Percentiles rank a stretch among this genome's conserved stretches.
These are phyloP conservation scores for Avahi laniger DNA, from an alignment of 2,797 vertebrate genomes.

Conservation along the genomic window DNA sequence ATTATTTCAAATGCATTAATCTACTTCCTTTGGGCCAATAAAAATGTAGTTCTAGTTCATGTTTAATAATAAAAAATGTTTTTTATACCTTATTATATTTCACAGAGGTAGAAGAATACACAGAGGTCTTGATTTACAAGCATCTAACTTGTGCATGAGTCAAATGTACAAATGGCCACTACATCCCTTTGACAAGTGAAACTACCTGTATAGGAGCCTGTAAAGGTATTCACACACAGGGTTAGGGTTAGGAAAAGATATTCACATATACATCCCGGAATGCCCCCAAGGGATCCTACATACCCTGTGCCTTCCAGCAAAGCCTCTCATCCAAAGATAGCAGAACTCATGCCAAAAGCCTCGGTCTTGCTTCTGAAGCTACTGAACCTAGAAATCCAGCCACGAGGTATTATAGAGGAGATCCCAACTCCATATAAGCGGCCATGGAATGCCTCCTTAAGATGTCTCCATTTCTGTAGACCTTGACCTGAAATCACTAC, in stretches of 20 bases:
- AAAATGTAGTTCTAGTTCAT: conserved; percentile 5
- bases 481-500: not conserved
- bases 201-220: not conserved
- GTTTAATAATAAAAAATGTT: conserved; percentile 1
- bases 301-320: not conserved
- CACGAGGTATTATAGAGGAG: not conserved
- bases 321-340: not conserved
- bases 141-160: not conserved
- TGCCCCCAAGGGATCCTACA: not conserved
- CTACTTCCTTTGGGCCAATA: not conserved
- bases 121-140: not conserved
- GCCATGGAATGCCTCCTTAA: not conserved
- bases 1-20: not conserved
- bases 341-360: not conserved
- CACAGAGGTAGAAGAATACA: not conserved
- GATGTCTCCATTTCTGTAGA: not conserved
- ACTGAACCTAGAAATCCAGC: not conserved
- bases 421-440: not conserved
- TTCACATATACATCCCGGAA: not conserved
- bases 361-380: not conserved
- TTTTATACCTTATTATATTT: not conserved
- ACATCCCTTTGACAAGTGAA: fast-evolving
- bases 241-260: too few species aligned
- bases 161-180: not conserved
- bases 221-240: not conserved